These are phyloP conservation scores for Cosmia trapezina DNA, from an alignment of 2,888 invertebrate genomes.

Conservation along the genomic window DNA sequence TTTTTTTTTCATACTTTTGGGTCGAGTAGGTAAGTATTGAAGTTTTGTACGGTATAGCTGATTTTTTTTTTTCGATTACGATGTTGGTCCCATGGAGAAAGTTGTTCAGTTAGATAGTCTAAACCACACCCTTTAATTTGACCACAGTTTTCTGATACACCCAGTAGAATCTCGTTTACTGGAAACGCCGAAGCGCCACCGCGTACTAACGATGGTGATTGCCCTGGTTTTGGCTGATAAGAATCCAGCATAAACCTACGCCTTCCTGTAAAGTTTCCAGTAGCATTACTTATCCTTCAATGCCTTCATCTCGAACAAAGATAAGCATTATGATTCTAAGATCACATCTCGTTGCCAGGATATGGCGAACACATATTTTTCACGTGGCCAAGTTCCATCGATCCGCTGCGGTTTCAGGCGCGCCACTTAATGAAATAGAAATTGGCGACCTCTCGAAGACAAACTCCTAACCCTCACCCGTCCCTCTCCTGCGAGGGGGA, in stretches of 20 bases:
- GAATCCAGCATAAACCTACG: background rate
- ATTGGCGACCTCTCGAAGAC: constrained; percentile 90
- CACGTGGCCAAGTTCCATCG: constrained; percentile 82
- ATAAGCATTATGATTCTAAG: background rate
- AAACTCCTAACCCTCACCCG: constrained; percentile 86
- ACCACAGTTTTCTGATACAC: too few relatives aligned
- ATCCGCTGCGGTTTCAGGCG: constrained; percentile 87
- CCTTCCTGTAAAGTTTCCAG: background rate
- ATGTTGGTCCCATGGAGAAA: too few relatives aligned
- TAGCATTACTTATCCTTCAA: background rate
- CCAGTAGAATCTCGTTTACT: background rate
- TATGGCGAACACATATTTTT: constrained; percentile 68
- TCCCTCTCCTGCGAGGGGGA: constrained; percentile 83
- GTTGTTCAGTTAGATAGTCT: too few relatives aligned
- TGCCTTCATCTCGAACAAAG: background rate
- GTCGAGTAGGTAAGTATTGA: too few relatives aligned
- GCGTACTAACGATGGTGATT: background rate
- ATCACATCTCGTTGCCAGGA: constrained; percentile 37
- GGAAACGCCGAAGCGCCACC: background rate
- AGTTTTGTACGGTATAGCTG: too few relatives aligned
- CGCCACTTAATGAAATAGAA: constrained; percentile 90
- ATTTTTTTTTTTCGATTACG: too few relatives aligned
- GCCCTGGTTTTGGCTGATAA: background rate
- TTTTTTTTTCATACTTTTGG: too few relatives aligned
- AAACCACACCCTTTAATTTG: too few relatives aligned